Evolutionary conservation across 2,113 vertebrate species (phyloP).

Genomic region (Tychaedon coryphoeus): DNA sequence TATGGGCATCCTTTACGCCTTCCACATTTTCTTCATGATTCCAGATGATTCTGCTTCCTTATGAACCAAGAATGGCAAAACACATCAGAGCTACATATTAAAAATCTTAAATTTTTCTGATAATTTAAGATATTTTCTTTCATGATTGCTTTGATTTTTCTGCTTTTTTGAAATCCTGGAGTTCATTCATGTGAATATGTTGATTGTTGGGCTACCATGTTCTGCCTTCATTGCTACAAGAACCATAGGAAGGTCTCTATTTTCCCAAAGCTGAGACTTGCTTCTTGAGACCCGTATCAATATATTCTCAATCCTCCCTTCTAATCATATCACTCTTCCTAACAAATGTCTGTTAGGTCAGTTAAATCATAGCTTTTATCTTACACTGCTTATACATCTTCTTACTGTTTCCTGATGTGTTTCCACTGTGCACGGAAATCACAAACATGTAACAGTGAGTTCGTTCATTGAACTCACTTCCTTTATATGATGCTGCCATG

Average conservation of each 20-base stretch:
- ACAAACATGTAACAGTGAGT: neutral
- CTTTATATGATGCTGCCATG: neutral
- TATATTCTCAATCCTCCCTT: neutral
- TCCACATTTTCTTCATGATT: neutral
- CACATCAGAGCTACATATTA: neutral
- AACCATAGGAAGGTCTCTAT: neutral
- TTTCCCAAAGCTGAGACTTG: neutral
- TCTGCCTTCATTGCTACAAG: neutral
- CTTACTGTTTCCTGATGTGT: neutral
- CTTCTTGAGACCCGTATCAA: neutral
- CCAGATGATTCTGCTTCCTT: neutral
- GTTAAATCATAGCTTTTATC: neutral
- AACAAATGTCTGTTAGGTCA: neutral
- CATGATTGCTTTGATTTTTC: neutral
- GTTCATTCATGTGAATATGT: neutral
- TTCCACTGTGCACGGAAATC: neutral
- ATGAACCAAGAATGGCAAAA: neutral
- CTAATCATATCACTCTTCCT: neutral
- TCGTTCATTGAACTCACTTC: neutral
- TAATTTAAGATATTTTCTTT: neutral
- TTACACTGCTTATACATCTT: neutral
- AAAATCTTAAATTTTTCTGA: neutral
- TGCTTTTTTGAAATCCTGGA: neutral
- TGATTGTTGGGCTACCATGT: accelerated
- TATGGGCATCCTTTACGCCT: accelerated